These are phyloP conservation scores for Conger conger DNA, from an alignment of 2,113 vertebrate species.

Conservation along the genomic window DNA sequence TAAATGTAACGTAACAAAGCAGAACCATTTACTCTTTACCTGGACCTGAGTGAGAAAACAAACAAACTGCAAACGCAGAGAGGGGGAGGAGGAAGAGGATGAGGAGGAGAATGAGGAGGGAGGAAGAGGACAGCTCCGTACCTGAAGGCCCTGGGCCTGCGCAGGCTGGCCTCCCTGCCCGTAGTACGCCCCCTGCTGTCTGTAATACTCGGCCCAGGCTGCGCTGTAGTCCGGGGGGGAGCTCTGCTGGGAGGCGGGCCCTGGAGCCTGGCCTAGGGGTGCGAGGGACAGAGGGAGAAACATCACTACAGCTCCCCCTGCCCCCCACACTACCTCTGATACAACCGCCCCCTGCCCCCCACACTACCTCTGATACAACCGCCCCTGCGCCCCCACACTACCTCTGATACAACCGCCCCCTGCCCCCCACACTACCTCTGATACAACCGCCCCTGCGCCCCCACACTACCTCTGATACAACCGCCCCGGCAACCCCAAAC, in stretches of 20 bases:
- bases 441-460: too few relatives aligned
- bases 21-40: too few relatives aligned
- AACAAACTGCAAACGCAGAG: too few relatives aligned
- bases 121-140: constrained; percentile 57
- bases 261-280: constrained; percentile 81
- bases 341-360: not conserved
- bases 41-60: too few relatives aligned
- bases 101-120: not conserved
- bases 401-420: too few relatives aligned
- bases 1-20: too few relatives aligned
- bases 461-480: too few relatives aligned
- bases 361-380: too few relatives aligned
- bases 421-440: too few relatives aligned
- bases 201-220: constrained; percentile 96
- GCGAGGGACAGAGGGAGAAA: not conserved
- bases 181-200: constrained; percentile 93
- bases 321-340: not conserved
- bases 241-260: constrained; percentile 85
- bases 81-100: not conserved
- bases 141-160: constrained; percentile 90
- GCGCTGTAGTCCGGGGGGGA: constrained; percentile 90
- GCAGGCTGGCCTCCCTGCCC: constrained; percentile 90
- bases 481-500: too few relatives aligned
- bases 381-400: too few relatives aligned
- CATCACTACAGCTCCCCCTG: too few relatives aligned